A percentile compares a stretch with the other conserved stretches of the same genome.
phyloP scores from a whole-genome alignment of 2,113 vertebrate genomes.

The Cettia cetti region DNA sequence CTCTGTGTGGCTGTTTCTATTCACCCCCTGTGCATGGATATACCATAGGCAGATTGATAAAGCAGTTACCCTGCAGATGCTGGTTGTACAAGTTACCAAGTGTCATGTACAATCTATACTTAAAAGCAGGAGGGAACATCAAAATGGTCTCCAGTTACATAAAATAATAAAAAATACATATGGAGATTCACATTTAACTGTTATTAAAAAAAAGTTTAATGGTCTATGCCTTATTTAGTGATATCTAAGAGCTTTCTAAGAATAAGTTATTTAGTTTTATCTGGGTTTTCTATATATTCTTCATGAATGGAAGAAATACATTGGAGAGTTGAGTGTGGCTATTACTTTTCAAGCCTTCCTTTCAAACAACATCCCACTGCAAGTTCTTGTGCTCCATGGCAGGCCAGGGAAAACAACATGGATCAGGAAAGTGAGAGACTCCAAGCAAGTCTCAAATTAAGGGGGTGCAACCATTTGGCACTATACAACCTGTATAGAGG shows the following conservation, averaged over 20 bases:
- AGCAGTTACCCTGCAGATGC: neutral
- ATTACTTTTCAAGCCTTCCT: neutral
- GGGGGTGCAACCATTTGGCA: neutral
- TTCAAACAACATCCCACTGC: neutral
- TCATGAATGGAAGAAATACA: neutral
- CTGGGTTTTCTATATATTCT: neutral
- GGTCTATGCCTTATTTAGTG: neutral
- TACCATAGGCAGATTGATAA: neutral
- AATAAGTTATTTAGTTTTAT: neutral
- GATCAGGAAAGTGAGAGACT: neutral
- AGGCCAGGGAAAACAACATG: neutral
- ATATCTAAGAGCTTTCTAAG: neutral
- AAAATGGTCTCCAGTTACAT: neutral
- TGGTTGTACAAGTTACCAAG: neutral
- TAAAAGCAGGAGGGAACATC: neutral
- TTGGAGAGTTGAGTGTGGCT: neutral
- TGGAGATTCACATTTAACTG: neutral
- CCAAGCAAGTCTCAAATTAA: neutral
- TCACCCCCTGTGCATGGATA: neutral
- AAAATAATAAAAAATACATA: neutral
- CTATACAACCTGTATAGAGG: neutral
- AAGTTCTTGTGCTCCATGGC: neutral
- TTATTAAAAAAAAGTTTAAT: neutral
- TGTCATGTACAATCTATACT: neutral
- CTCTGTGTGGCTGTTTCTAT: neutral